A percentile compares a stretch with the other conserved stretches of the same genome.
phyloP scores from a whole-genome alignment of 2,888 invertebrate species.

The Adelognathus sp. region DNA sequence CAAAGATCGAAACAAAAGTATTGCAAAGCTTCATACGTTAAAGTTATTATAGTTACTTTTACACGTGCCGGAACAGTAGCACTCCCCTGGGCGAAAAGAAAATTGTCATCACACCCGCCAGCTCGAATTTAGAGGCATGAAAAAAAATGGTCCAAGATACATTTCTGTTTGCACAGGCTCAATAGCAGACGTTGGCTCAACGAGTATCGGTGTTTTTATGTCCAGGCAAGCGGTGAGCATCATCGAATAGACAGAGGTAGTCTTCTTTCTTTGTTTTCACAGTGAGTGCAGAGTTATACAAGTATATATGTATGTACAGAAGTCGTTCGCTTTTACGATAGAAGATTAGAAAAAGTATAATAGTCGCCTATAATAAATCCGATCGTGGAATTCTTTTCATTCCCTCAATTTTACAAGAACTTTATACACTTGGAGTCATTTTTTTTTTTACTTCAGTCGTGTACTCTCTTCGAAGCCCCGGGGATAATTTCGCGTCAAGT shows the following conservation, averaged over 20 bases:
- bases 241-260: constrained; percentile 17
- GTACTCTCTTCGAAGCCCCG: constrained; percentile 40
- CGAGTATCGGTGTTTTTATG: not conserved
- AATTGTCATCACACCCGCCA: not conserved
- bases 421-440: constrained; percentile 36
- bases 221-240: not conserved
- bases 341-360: constrained; percentile 56
- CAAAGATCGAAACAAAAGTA: not conserved
- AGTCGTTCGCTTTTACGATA: constrained; percentile 31
- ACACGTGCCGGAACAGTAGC: not conserved
- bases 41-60: too few species aligned
- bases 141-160: not conserved
- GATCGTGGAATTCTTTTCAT: constrained; percentile 11
- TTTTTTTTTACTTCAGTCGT: constrained; percentile 54
- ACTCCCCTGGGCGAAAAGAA: not conserved
- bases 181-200: constrained; percentile 6
- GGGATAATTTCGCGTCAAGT: constrained; percentile 20
- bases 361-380: constrained; percentile 36
- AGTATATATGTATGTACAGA: constrained; percentile 37
- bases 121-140: not conserved
- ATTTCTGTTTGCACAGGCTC: not conserved
- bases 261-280: not conserved
- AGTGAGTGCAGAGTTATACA: constrained; percentile 33
- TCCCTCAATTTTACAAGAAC: constrained; percentile 26
- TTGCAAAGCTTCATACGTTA: too few species aligned